phyloP scores from a whole-genome alignment of 2,797 vertebrate genomes.

The Vespertilio murinus region DNA sequence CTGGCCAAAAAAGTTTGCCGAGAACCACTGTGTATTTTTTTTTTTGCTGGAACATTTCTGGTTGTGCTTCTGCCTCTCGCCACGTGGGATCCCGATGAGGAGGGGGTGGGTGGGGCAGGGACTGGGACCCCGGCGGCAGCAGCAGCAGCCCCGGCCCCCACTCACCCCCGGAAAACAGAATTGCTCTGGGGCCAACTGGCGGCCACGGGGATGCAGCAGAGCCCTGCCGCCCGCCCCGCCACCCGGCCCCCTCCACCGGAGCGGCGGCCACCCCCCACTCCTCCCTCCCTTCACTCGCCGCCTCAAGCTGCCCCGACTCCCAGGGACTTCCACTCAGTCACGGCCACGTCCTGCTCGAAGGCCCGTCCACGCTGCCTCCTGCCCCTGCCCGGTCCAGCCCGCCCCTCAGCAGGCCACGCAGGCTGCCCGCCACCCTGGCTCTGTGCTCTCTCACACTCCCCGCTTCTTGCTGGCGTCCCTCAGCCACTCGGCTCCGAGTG shows the following conservation, averaged over 20 bases:
- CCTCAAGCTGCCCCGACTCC: neutral
- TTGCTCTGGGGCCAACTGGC: neutral
- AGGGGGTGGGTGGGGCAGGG: neutral
- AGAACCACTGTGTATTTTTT: slow-evolving; percentile 57
- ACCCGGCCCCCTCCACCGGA: neutral
- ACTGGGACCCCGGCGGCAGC: too few relatives aligned
- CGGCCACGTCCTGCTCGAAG: neutral
- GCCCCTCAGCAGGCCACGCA: neutral
- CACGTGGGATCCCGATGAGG: neutral
- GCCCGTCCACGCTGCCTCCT: neutral
- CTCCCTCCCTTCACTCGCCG: neutral
- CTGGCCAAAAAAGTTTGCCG: slow-evolving; percentile 74
- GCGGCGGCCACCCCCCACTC: neutral
- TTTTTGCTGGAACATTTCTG: slow-evolving; percentile 82
- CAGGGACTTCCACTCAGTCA: neutral
- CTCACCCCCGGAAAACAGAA: fast-evolving
- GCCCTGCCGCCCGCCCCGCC: neutral
- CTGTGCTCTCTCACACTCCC: neutral
- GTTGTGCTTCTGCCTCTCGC: slow-evolving; percentile 71
- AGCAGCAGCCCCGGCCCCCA: neutral
- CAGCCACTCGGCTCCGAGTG: fast-evolving
- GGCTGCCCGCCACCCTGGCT: neutral
- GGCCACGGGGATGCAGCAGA: fast-evolving
- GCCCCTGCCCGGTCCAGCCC: neutral
- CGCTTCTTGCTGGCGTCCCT: neutral